Percentiles rank a stretch among this genome's conserved stretches.
These are phyloP conservation scores for Apodemia arnacis DNA, from an alignment of 2,888 invertebrate species.

Conservation along the genomic window DNA sequence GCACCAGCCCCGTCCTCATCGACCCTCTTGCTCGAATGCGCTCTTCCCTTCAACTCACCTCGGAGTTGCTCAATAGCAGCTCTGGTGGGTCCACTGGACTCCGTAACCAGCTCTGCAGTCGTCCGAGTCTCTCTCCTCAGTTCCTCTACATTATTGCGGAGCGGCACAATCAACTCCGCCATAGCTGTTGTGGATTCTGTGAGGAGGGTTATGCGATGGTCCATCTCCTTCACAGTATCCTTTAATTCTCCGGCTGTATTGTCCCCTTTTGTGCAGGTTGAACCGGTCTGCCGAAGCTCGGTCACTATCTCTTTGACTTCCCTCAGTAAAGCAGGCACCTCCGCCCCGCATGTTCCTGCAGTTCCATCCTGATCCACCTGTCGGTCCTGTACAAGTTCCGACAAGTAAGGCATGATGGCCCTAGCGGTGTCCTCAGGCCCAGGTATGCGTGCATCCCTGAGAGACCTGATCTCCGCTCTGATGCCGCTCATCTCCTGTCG, in stretches of 20 bases:
- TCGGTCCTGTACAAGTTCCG: fast-evolving
- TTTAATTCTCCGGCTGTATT: fast-evolving
- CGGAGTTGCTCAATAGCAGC: background rate
- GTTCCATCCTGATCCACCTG: background rate
- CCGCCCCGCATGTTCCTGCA: fast-evolving
- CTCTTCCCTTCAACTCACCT: background rate
- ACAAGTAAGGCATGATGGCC: background rate
- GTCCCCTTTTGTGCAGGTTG: too few species aligned
- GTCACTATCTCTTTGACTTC: too few species aligned
- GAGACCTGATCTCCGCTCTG: too few species aligned
- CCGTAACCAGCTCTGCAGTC: background rate
- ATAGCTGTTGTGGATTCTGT: background rate
- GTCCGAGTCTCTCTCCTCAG: background rate
- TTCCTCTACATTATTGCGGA: background rate
- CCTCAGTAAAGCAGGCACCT: too few species aligned
- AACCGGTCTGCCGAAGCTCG: too few species aligned
- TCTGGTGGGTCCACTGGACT: background rate
- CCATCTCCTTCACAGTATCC: background rate
- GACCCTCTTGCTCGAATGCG: too few species aligned
- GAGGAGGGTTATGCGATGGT: background rate
- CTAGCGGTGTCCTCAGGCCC: background rate
- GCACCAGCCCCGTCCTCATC: too few species aligned
- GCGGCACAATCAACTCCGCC: background rate
- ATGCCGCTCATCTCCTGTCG: too few species aligned
- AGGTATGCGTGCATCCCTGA: background rate